Percentiles rank a stretch among this genome's conserved stretches.
phyloP scores from a whole-genome alignment of 2,888 invertebrate genomes.

The Phania funesta region DNA sequence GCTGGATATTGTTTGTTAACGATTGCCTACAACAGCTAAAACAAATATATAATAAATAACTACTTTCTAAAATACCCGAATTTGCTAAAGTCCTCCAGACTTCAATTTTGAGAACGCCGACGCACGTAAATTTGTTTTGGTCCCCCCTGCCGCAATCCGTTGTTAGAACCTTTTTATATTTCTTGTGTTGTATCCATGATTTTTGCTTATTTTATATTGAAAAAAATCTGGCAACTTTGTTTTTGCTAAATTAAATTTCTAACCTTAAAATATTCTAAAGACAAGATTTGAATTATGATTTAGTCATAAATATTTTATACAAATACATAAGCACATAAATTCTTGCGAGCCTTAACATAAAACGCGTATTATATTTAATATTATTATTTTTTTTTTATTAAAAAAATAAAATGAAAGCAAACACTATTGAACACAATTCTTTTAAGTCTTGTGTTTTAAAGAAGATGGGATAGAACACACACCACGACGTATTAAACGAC shows the following conservation, averaged over 20 bases:
- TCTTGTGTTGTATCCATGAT: no score
- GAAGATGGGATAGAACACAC: conserved; percentile 60
- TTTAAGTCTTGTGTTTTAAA: conserved; percentile 24
- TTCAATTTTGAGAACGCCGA: no score
- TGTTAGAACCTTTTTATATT: no score
- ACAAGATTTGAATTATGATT: conserved; percentile 16
- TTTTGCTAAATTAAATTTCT: background rate
- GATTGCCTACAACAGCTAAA: no score
- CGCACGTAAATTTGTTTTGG: no score
- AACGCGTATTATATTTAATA: conserved; percentile 40
- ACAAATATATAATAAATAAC: no score
- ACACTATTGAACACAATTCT: conserved; percentile 50
- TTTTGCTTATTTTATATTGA: no score
- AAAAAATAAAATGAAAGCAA: conserved; percentile 6
- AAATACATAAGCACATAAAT: background rate
- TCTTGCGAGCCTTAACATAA: background rate
- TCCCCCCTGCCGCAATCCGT: no score
- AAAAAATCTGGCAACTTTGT: background rate
- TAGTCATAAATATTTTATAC: conserved; percentile 42
- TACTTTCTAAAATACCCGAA: no score
- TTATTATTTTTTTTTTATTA: conserved; percentile 21
- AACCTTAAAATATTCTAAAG: background rate
- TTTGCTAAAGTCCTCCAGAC: no score
- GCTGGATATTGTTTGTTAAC: no score
- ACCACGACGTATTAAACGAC: conserved; percentile 65